phyloP scores from a whole-genome alignment of 1,140 invertebrate genomes.

The Meloidogyne floridensis region DNA sequence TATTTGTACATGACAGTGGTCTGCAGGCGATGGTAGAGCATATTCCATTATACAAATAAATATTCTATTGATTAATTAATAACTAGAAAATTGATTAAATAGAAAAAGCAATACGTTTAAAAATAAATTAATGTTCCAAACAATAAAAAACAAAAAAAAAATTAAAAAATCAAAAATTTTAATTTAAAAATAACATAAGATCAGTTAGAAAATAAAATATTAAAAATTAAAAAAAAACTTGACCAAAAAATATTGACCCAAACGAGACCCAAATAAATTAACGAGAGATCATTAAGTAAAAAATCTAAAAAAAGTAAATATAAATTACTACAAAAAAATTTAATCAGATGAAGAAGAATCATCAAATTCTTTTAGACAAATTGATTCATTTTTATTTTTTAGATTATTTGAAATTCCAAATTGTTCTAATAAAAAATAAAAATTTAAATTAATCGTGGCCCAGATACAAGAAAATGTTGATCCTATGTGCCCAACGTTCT shows the following conservation, averaged over 20 bases:
- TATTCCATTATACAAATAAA: constrained; percentile 22
- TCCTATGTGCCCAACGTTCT: too few relatives aligned
- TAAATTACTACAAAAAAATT: neutral
- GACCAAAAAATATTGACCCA: too few relatives aligned
- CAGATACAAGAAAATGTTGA: too few relatives aligned
- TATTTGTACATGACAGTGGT: constrained; percentile 40
- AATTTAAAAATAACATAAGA: neutral
- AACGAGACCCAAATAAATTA: too few relatives aligned
- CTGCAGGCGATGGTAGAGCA: constrained; percentile 20
- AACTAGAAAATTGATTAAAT: too few relatives aligned
- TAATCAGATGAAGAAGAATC: neutral
- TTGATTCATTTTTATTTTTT: neutral
- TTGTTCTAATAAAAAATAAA: neutral
- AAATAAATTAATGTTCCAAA: neutral
- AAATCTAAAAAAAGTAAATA: too few relatives aligned
- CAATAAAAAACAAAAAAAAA: neutral
- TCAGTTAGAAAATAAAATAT: too few relatives aligned
- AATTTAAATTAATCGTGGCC: too few relatives aligned
- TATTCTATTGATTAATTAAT: too few relatives aligned
- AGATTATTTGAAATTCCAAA: neutral
- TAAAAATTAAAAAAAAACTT: too few relatives aligned
- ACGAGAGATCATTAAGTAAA: too few relatives aligned
- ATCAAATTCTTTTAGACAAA: neutral
- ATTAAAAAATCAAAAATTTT: neutral
- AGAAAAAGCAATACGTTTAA: too few relatives aligned